Percentiles rank a stretch among this genome's conserved stretches.
phyloP scores from a whole-genome alignment of 2,797 vertebrate species.

The Coendou prehensilis region DNA sequence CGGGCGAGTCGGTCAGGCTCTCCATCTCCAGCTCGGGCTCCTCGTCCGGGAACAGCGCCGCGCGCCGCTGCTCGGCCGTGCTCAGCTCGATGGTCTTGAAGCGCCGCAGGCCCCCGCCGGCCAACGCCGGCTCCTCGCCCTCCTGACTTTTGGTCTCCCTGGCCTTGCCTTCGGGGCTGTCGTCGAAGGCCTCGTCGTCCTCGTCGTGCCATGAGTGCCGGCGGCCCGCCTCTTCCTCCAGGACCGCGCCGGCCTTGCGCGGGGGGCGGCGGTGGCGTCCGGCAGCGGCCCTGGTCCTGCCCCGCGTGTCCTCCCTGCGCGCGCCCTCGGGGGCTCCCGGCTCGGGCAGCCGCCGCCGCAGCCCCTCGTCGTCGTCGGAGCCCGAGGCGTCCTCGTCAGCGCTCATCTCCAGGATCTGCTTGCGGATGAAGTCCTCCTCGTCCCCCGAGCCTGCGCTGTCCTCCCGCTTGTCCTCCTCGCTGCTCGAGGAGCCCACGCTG shows the following conservation, averaged over 20 bases:
- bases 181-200: slow-evolving; percentile 90
- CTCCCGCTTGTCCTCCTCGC: slow-evolving; percentile 95
- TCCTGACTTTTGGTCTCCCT: slow-evolving; percentile 93
- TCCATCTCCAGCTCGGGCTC: slow-evolving; percentile 95
- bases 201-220: slow-evolving; percentile 90
- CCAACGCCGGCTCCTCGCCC: slow-evolving; percentile 88
- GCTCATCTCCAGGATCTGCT: slow-evolving; percentile 96
- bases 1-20: slow-evolving; percentile 96
- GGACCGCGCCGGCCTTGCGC: slow-evolving; percentile 89
- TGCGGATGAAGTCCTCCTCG: slow-evolving; percentile 96
- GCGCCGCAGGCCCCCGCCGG: slow-evolving; percentile 93
- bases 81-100: slow-evolving; percentile 98
- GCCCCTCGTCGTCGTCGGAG: slow-evolving; percentile 94
- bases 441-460: slow-evolving; percentile 95
- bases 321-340: slow-evolving; percentile 88
- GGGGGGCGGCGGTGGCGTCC: slow-evolving; percentile 88
- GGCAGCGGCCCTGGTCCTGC: background rate
- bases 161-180: slow-evolving; percentile 91
- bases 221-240: slow-evolving; percentile 90
- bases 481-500: slow-evolving; percentile 93
- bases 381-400: slow-evolving; percentile 94
- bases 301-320: slow-evolving; percentile 87
- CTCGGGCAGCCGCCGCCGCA: slow-evolving; percentile 88
- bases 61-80: slow-evolving; percentile 56
- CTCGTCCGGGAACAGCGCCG: slow-evolving; percentile 91